Conservation (phyloP, 2,888 invertebrate species). For the Tetragnatha montana region DNA sequence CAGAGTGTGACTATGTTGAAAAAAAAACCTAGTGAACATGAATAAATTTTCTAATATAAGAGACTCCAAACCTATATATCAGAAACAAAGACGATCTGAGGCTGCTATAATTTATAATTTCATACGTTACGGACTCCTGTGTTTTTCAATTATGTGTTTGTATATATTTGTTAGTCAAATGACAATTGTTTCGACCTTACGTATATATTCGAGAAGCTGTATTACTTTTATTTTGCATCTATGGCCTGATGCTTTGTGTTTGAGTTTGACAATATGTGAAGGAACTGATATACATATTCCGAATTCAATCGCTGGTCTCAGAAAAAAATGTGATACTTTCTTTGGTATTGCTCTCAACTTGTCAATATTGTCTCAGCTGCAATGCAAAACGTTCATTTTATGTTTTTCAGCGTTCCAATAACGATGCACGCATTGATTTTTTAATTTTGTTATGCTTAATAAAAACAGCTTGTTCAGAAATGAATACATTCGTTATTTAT, state of each 20-base stretch:
- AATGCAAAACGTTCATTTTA: neutral
- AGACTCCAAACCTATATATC: slow-evolving; percentile 34
- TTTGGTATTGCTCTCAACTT: neutral
- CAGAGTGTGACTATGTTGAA: neutral
- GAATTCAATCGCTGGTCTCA: neutral
- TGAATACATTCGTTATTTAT: neutral
- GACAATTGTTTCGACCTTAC: neutral
- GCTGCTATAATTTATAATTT: slow-evolving; percentile 48
- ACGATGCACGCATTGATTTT: neutral
- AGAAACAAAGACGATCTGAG: slow-evolving; percentile 33
- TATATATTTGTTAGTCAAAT: slow-evolving; percentile 23
- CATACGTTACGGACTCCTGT: slow-evolving; percentile 14
- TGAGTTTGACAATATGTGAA: neutral
- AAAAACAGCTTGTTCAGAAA: neutral
- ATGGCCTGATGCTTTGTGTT: neutral
- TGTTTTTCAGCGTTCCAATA: neutral
- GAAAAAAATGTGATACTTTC: neutral
- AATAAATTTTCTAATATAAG: slow-evolving; percentile 52
- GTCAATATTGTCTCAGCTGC: neutral
- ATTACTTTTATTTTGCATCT: neutral
- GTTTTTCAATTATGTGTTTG: slow-evolving; percentile 27
- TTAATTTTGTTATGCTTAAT: neutral
- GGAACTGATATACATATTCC: neutral
- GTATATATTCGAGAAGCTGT: neutral
- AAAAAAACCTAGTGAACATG: slow-evolving; percentile 47